These are phyloP conservation scores for Monodelphis domestica DNA, from an alignment of 2,797 vertebrate species.

Conservation along the genomic window DNA sequence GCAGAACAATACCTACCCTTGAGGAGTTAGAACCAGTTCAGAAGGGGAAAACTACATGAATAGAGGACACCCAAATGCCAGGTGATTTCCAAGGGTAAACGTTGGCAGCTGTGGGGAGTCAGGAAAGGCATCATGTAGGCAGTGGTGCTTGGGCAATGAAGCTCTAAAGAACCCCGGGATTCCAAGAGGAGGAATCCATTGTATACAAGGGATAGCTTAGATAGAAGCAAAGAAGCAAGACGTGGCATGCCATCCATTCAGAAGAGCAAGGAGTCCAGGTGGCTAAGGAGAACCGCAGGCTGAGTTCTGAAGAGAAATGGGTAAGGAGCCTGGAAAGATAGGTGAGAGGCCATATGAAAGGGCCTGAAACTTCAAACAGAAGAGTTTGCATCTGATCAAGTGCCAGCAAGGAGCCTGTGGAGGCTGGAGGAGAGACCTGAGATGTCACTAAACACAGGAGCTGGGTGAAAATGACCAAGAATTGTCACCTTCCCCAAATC, in stretches of 20 bases:
- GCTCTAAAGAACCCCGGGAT: background rate
- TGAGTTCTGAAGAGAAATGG: background rate
- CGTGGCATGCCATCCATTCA: background rate
- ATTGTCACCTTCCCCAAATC: slow-evolving; percentile 22
- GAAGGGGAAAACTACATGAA: background rate
- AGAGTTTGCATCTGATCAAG: no score
- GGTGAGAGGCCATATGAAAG: background rate
- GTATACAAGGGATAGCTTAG: background rate
- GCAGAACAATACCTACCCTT: background rate
- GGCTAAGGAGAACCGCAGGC: background rate
- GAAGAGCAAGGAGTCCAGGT: background rate
- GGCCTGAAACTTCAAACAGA: background rate
- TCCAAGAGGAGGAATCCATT: background rate
- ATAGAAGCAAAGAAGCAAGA: background rate
- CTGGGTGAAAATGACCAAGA: no score
- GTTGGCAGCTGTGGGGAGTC: no score
- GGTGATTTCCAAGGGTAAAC: no score
- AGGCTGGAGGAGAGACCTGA: background rate
- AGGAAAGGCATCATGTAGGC: background rate
- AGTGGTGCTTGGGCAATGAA: no score
- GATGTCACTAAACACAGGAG: background rate
- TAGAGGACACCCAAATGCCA: background rate
- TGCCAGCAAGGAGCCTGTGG: background rate
- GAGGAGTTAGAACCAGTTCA: no score
- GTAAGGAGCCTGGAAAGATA: background rate